A percentile compares a stretch with the other conserved stretches of the same genome.
phyloP scores from a whole-genome alignment of 2,113 vertebrate species.

The Noturus placidus region DNA sequence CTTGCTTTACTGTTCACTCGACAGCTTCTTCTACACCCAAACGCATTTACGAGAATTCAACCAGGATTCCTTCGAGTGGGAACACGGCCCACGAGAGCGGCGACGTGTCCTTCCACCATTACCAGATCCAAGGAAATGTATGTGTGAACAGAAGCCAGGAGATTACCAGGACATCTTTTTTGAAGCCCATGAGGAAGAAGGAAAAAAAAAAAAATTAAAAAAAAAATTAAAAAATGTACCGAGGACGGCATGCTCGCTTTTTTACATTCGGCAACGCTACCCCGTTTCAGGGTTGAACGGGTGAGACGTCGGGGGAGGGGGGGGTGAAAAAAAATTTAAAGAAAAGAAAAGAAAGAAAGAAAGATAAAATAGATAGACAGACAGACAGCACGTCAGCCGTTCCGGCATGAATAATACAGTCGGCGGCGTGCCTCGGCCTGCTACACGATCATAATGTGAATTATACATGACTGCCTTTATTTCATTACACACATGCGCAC shows the following conservation, averaged over 20 bases:
- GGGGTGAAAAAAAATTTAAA: neutral
- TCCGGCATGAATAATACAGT: slow-evolving; percentile 68
- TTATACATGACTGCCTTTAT: slow-evolving; percentile 71
- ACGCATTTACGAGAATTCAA: neutral
- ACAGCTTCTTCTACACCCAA: neutral
- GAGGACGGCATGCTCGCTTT: neutral
- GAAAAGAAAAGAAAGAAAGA: too few species aligned
- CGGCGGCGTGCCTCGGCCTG: slow-evolving; percentile 48
- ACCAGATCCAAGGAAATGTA: neutral
- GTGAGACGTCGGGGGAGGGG: neutral
- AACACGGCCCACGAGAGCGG: neutral
- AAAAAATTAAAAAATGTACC: neutral
- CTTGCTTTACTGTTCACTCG: neutral
- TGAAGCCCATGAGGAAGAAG: neutral
- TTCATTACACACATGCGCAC: slow-evolving; percentile 28
- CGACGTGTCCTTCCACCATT: neutral
- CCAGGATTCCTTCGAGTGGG: neutral
- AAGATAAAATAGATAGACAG: slow-evolving; percentile 14
- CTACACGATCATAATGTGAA: slow-evolving; percentile 72
- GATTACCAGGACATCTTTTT: neutral
- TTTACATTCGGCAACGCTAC: neutral
- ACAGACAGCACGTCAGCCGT: slow-evolving; percentile 43
- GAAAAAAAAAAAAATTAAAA: neutral
- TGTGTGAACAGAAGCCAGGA: neutral
- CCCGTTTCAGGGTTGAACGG: neutral